Evolutionary conservation across 1,140 invertebrate genomes (phyloP), one percentile per base, ranked within the genome.

Genomic region (Sinonovacula constricta): DNA sequence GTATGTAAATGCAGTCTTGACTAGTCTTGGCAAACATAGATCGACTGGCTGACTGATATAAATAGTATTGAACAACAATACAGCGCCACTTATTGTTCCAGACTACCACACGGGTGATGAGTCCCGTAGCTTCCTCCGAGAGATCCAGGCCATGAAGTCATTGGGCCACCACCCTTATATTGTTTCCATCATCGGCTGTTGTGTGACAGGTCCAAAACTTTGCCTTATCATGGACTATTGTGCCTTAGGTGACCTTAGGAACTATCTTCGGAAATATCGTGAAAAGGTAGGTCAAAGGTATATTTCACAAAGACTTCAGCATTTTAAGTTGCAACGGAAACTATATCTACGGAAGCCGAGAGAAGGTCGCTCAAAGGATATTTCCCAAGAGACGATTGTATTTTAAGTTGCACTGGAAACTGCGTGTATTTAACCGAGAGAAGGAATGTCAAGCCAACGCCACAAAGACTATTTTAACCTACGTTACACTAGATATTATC

Each of bases 201-300:
- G 87, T 57, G 83, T 85, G 2, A 79, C 63, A n/a, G 75, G 60
- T 3, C 56, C 70, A 3, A 70, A 80, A 15, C 34, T 85, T 0
- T 88, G 85, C 70, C 81, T 98, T 0, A 95, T 98, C 80, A 96
- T 98, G n/a, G 97, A 99, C 87, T 98, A 95, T 89, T 98, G 97
- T 87, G 94, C 94, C 49, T 96, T 94, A 88, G 97, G 97, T 14
- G 98, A 97, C 91, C 92, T 99, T 2, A 94, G 97, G 72, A 95
- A 96, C 87, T 98, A 96, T 88, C 91, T 99, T 59, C 91, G 95
- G 31, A 92, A 93, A 31, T 95, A 97, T 87, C 92, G 96, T 33
- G 92, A 93, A 28, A 92, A 83, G 81, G 86, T 88, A 57, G 53
- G 79, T 63, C 39, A 31, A 14, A 45, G n/a, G 14, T 26, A 3